phyloP scores from a whole-genome alignment of 2,113 vertebrate genomes.

The Thalassoma bifasciatum region DNA sequence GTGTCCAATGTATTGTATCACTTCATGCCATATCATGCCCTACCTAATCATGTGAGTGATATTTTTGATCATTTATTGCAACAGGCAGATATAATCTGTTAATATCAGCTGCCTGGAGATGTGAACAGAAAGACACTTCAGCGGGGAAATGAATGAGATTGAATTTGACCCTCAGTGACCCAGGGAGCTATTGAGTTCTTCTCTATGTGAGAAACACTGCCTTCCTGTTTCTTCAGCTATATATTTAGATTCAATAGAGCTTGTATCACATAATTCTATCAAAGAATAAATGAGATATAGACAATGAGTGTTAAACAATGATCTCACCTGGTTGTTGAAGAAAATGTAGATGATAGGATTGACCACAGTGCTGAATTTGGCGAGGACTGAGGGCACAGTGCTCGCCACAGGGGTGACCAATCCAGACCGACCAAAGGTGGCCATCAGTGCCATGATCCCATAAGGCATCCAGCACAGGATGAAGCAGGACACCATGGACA shows the following conservation, averaged over 20 bases:
- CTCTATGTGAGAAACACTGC: background rate
- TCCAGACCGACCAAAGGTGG: conserved; percentile 79
- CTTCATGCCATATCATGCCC: too few relatives aligned
- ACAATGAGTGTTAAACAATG: background rate
- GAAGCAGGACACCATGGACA: conserved; percentile 84
- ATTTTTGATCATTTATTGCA: background rate
- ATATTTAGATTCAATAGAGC: background rate
- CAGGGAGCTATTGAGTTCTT: background rate
- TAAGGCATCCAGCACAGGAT: conserved; percentile 87
- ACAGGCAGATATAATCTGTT: background rate
- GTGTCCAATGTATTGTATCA: too few relatives aligned
- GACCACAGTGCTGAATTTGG: conserved; percentile 86
- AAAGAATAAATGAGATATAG: background rate
- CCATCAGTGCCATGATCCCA: conserved; percentile 81
- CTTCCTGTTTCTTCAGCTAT: too few relatives aligned
- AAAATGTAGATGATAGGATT: conserved; percentile 88
- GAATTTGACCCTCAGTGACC: background rate
- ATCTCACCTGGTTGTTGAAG: conserved; percentile 86
- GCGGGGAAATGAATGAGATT: background rate
- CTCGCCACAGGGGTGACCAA: conserved; percentile 79
- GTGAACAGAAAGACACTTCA: background rate
- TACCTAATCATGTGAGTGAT: too few relatives aligned
- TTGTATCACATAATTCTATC: background rate
- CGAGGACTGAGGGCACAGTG: conserved; percentile 83
- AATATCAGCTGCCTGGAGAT: background rate